Evolutionary conservation across 1,140 invertebrate species (phyloP), one percentile per base, ranked within the genome.

Genomic region (Orchestia grillus): DNA sequence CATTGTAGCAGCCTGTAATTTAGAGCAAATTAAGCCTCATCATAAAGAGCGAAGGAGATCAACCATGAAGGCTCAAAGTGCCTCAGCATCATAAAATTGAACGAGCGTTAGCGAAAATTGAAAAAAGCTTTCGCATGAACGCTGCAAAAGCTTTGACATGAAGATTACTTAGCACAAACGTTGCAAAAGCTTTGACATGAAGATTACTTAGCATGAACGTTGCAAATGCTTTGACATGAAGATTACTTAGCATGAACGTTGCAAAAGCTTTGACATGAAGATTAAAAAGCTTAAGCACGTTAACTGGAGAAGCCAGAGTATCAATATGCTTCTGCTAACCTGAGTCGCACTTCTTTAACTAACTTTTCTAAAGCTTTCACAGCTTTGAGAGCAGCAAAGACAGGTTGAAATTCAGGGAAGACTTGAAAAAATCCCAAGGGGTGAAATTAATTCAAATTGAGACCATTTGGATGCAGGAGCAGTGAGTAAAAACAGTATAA

Each of bases 381-480:
- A 77, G 62, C 62, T 77, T 1, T 28, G 28, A 77, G 62, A 77
- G 62, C 62, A 77, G 28, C 62, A 36, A 77, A 28, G 28, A 77
- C 11, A 77, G 28, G 62, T 36, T 77, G 1, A 77, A 77, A 77
- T 36, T 36, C 47, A 77, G 11, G 62, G 1, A 77, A 36, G 36
- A 36, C 15, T 23, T 77, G 11, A 36, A 77, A 77, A 77, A 77
- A 77, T 77, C 62, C 15, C 15, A 19, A 77, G 28, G 11, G 3
- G 44, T 19, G 92, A 47, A 94, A 94, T 94, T 44, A 94, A 94
- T 94, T 94, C 92, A 94, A 94, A 94, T 94, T 94, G 44, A 94
- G 92, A 45, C 44, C 92, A 94, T 94, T 94, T 45, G 92, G 47
- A 94, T 45, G 92, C 92, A 94, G 92, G 92, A 94, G 92, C 92